A percentile compares a stretch with the other conserved stretches of the same genome.
These are phyloP conservation scores for Nasonia giraulti DNA, from an alignment of 1,140 invertebrate species.

Conservation along the genomic window DNA sequence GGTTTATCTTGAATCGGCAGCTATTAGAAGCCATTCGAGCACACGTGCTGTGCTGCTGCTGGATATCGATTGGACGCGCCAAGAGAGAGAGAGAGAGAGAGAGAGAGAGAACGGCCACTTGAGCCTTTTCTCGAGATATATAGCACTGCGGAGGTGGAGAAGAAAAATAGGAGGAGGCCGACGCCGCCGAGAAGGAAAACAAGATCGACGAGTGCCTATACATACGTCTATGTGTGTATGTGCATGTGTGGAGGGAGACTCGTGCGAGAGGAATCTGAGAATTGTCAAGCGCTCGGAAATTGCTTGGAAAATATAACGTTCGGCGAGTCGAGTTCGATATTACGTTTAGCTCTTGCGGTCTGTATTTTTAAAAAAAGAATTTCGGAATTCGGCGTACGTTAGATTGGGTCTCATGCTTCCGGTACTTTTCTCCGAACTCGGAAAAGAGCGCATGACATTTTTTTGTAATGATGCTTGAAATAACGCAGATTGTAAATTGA, in stretches of 20 bases:
- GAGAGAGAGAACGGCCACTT: conserved; percentile 7
- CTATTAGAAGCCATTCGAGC: conserved; percentile 49
- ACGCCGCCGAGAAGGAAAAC: conserved; percentile 7
- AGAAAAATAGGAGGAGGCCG: conserved; percentile 6
- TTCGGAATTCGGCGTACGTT: not conserved
- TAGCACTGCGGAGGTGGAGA: not conserved
- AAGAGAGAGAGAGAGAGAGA: not conserved
- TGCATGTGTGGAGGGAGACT: not conserved
- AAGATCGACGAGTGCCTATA: conserved; percentile 3
- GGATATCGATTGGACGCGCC: conserved; percentile 34
- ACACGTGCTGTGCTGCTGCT: conserved; percentile 24
- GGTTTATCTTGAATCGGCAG: conserved; percentile 43
- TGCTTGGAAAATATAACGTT: conserved; percentile 18
- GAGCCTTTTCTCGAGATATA: conserved; percentile 12
- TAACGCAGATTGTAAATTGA: too few species aligned
- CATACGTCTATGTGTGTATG: not conserved
- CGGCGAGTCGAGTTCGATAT: not conserved
- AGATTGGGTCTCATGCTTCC: too few species aligned
- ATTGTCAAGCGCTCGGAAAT: conserved; percentile 9
- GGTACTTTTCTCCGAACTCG: too few species aligned
- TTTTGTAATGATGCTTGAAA: too few species aligned
- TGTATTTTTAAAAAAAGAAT: not conserved
- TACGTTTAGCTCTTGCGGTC: not conserved
- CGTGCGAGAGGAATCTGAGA: not conserved
- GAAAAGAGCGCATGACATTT: too few species aligned